Evolutionary conservation across 2,113 vertebrate species (phyloP).

Genomic region (Melanerpes formicivorus): DNA sequence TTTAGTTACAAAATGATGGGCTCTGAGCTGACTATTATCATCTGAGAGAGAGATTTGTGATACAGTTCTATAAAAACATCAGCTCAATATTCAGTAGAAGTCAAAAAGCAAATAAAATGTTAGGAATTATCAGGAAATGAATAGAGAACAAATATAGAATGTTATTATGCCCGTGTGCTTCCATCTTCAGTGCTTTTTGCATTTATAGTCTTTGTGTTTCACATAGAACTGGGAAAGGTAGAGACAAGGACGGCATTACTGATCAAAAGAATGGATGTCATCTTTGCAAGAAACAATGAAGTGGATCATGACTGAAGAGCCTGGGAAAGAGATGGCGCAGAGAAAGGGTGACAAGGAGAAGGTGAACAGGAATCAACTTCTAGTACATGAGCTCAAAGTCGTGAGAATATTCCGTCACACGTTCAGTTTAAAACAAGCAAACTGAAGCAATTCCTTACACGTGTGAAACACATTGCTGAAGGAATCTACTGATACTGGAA

Average conservation of each 20-base stretch:
- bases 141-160: neutral
- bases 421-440: neutral
- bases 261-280: neutral
- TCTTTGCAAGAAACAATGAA: neutral
- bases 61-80: neutral
- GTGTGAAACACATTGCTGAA: accelerated
- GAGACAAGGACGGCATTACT: neutral
- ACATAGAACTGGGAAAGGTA: neutral
- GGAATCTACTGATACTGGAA: neutral
- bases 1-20: conserved; percentile 12
- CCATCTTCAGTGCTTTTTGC: neutral
- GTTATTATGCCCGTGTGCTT: neutral
- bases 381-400: neutral
- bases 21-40: neutral
- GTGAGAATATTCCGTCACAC: neutral
- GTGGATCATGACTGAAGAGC: neutral
- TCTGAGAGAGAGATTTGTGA: neutral
- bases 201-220: neutral
- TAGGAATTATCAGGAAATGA: conserved; percentile 1
- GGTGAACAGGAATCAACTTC: neutral
- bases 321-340: neutral
- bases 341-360: neutral
- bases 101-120: conserved; percentile 27
- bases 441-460: neutral
- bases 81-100: neutral